Evolutionary conservation across 2,797 vertebrate species (phyloP).

Genomic region (Erithacus rubecula): DNA sequence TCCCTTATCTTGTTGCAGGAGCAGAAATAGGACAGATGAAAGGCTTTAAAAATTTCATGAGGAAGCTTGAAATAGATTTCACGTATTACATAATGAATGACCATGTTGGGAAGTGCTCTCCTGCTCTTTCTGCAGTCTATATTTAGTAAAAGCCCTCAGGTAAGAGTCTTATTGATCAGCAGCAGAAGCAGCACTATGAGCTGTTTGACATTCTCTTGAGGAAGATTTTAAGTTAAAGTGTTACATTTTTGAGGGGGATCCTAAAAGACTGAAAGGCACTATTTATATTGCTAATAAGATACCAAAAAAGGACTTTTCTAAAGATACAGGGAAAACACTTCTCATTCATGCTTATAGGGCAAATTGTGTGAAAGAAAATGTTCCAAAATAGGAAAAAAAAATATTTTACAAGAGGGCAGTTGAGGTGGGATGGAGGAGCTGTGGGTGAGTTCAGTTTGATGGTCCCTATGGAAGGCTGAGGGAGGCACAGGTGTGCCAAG

Average conservation of each 20-base stretch:
- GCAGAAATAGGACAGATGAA: constrained; percentile 66
- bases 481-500: background rate
- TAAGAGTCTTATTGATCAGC: constrained; percentile 52
- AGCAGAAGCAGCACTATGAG: background rate
- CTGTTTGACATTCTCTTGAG: constrained; percentile 3
- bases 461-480: rapidly evolving
- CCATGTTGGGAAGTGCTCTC: constrained; percentile 58
- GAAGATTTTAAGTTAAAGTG: background rate
- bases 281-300: background rate
- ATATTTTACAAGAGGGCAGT: background rate
- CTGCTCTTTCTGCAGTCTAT: constrained; percentile 61
- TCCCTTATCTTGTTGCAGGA: constrained; percentile 37
- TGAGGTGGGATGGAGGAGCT: background rate
- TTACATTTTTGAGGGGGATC: background rate
- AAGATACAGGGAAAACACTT: background rate
- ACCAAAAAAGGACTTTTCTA: background rate
- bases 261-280: background rate
- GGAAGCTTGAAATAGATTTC: constrained; percentile 70
- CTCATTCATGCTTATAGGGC: background rate
- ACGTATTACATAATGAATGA: constrained; percentile 69
- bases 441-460: background rate
- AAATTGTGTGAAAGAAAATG: background rate
- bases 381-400: background rate
- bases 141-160: constrained; percentile 68
- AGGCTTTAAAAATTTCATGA: constrained; percentile 69